Conservation (phyloP, 2,888 invertebrate species). For the Actias luna region DNA sequence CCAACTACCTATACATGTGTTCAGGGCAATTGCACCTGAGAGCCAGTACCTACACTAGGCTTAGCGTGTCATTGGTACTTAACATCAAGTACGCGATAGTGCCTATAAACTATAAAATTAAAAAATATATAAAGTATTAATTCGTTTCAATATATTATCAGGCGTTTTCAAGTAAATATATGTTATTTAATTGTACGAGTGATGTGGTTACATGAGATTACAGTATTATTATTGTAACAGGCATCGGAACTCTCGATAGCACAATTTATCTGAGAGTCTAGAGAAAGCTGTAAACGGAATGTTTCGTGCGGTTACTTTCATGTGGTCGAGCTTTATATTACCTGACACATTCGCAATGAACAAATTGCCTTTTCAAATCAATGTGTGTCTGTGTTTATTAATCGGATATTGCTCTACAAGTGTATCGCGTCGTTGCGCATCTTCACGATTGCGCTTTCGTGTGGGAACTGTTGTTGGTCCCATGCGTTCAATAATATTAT, state of each 20-base stretch:
- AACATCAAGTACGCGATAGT: too few relatives aligned
- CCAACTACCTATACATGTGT: too few relatives aligned
- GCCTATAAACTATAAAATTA: too few relatives aligned
- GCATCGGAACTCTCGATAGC: constrained; percentile 24
- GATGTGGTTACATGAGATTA: constrained; percentile 37
- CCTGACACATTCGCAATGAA: constrained; percentile 34
- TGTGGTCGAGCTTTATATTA: constrained; percentile 53
- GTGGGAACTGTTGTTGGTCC: constrained; percentile 3
- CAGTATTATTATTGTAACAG: constrained; percentile 23
- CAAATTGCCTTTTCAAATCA: constrained; percentile 43
- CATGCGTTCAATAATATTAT: not conserved
- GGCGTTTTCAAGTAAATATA: constrained; percentile 14
- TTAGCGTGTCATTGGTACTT: too few relatives aligned
- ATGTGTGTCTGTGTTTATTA: constrained; percentile 31
- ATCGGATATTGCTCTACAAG: constrained; percentile 24
- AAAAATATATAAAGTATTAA: too few relatives aligned
- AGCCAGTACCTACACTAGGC: too few relatives aligned
- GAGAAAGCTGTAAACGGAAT: constrained; percentile 58
- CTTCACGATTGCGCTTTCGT: not conserved
- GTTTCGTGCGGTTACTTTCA: constrained; percentile 57
- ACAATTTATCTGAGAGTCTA: constrained; percentile 19
- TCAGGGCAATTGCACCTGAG: too few relatives aligned
- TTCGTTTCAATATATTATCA: too few relatives aligned
- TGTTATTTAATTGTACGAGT: constrained; percentile 36
- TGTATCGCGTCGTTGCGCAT: constrained; percentile 20